Percentiles rank a stretch among this genome's conserved stretches.
These are phyloP conservation scores for Microcebus tavaratra DNA, from an alignment of 2,113 vertebrate genomes.

Conservation along the genomic window DNA sequence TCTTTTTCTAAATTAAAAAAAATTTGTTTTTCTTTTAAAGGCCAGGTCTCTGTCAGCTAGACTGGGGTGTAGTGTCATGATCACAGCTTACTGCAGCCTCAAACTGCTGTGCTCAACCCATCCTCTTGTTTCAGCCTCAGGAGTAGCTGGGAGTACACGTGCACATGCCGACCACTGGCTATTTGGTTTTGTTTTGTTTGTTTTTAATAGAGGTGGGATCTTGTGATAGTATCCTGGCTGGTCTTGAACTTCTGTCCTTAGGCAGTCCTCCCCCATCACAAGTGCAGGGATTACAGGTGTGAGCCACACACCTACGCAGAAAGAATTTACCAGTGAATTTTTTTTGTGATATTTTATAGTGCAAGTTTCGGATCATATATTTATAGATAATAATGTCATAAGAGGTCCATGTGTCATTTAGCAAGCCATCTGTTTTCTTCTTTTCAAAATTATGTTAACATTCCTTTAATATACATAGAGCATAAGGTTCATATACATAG, in stretches of 20 bases:
- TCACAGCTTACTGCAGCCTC: too few relatives aligned
- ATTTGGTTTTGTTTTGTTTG: too few relatives aligned
- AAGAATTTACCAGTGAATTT: background rate
- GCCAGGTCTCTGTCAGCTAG: background rate
- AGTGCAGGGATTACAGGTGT: background rate
- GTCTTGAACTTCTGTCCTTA: background rate
- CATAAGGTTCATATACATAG: too few relatives aligned
- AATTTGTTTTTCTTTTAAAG: background rate
- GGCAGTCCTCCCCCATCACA: background rate
- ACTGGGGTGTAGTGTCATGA: too few relatives aligned
- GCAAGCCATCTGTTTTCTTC: too few relatives aligned
- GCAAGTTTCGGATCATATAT: background rate
- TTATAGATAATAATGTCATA: too few relatives aligned
- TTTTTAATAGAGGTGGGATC: background rate
- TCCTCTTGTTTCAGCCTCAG: too few relatives aligned
- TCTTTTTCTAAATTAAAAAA: background rate
- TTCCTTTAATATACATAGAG: too few relatives aligned
- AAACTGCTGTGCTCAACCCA: background rate
- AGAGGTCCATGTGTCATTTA: too few relatives aligned
- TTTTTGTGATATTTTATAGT: background rate
- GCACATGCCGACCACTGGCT: background rate
- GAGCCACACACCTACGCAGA: accelerated
- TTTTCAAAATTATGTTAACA: too few relatives aligned
- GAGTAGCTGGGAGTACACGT: background rate
- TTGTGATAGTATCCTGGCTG: background rate